Conservation (phyloP, 2,113 vertebrate species). For the Dasyurus viverrinus region DNA sequence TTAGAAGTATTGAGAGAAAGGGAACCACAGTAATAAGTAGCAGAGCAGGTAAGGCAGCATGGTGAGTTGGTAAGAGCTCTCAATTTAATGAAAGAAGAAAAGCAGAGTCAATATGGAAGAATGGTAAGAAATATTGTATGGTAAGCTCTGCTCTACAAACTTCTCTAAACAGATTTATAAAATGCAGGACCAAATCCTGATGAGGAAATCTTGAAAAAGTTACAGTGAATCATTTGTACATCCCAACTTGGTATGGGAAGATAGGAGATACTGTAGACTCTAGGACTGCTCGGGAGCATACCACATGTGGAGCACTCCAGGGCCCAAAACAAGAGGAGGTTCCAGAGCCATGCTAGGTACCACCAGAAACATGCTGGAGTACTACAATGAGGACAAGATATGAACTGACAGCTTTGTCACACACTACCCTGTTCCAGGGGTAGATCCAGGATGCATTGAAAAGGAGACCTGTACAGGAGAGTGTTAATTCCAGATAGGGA, state of each 20-base stretch:
- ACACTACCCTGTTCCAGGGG: background rate
- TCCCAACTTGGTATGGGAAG: background rate
- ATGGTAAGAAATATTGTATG: background rate
- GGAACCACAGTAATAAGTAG: background rate
- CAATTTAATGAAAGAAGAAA: background rate
- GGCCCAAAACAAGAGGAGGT: background rate
- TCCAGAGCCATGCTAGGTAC: background rate
- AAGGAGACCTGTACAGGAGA: background rate
- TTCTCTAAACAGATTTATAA: background rate
- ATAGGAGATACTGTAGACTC: background rate
- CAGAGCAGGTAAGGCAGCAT: background rate
- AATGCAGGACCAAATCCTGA: background rate
- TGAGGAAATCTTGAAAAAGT: background rate
- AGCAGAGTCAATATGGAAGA: background rate
- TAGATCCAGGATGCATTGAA: background rate
- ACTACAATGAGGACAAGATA: background rate
- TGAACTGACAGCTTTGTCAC: background rate
- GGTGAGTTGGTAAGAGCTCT: background rate
- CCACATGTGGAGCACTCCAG: background rate
- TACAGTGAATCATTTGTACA: background rate
- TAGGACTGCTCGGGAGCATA: background rate
- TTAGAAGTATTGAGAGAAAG: background rate
- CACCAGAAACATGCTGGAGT: background rate
- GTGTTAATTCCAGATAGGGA: background rate
- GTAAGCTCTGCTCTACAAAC: background rate